Evolutionary conservation across 2,113 vertebrate genomes (phyloP), one percentile per base, ranked within the genome.

Genomic region (Pycnonotus jocosus): DNA sequence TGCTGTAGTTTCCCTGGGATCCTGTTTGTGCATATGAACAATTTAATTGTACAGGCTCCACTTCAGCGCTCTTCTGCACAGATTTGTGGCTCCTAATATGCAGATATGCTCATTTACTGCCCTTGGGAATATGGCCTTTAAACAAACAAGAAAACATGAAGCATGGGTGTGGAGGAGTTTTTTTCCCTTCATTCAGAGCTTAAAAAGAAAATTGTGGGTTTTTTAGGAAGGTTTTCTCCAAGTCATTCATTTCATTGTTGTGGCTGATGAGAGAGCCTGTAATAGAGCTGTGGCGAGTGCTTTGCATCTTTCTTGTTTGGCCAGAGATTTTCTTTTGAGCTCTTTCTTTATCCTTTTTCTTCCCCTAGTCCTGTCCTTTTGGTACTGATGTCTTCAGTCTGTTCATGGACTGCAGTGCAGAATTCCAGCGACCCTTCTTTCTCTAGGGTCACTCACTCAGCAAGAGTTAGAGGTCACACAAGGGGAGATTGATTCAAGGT

Each of bases 391-490:
- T 87, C 44, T 87, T 74, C 62, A 92, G 81, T 93, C 56, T 54
- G 54, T 72, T 82, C 81, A 51, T 82, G 89, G 70, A 62, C 74
- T 85, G 56, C 64, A 65, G 70, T 71, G 79, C 72, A 53, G 61
- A 78, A 88, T 90, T 95, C 80, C 69, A 88, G 76, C 91, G 86
- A 88, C 64, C 77, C 76, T 68, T 48, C 61, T 78, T 86, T 78
- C 84, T 82, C 56, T 10, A 57, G 53, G 94, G 88, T 88, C 73
- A 72, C 45, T 24, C 45, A 81, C 74, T 94, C 79, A 94, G 81
- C 81, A 73, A 86, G 87, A 96, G 80, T 71, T 90, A 70, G 91
- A 58, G 86, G 93, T 95, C 95, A 82, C 45, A 50, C 70, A 56
- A 74, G 1, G 2, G 60, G 70, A 92, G 79, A 80, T 77, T 85